phyloP scores from a whole-genome alignment of 2,113 vertebrate species.

The Rhinopomastus cyanomelas region DNA sequence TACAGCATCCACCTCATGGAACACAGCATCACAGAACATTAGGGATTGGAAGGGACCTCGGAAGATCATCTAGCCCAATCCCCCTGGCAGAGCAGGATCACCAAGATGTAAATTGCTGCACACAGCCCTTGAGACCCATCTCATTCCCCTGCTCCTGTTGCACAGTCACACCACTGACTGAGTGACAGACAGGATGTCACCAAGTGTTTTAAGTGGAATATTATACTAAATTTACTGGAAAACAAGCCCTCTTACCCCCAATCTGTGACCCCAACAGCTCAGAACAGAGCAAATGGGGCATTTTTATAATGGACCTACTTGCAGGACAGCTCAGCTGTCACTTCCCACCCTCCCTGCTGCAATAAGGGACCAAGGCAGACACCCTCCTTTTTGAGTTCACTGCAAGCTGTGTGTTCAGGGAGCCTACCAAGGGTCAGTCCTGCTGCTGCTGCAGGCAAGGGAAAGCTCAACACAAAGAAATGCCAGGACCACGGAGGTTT shows the following conservation, averaged over 20 bases:
- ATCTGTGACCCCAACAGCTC: not conserved
- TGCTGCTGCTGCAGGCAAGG: not conserved
- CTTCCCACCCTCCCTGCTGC: not conserved
- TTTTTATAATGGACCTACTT: not conserved
- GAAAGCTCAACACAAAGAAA: not conserved
- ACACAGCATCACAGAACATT: too few relatives aligned
- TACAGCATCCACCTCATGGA: rapidly evolving
- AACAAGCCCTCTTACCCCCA: not conserved
- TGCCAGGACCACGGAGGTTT: not conserved
- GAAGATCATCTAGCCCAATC: too few relatives aligned
- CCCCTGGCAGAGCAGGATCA: too few relatives aligned
- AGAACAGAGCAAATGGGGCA: not conserved
- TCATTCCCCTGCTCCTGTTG: not conserved
- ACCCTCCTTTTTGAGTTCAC: not conserved
- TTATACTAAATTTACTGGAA: not conserved
- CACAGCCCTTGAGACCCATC: rapidly evolving
- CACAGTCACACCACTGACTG: not conserved
- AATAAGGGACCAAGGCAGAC: not conserved
- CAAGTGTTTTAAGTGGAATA: not conserved
- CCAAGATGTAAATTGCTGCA: too few relatives aligned
- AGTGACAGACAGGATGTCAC: not conserved
- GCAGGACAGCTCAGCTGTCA: not conserved
- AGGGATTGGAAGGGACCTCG: too few relatives aligned
- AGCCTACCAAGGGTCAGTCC: not conserved
- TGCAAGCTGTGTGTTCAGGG: not conserved